Percentiles rank a stretch among this genome's conserved stretches.
Evolutionary conservation across 2,888 invertebrate genomes (phyloP).

Genomic region (Eristalis tenax): DNA sequence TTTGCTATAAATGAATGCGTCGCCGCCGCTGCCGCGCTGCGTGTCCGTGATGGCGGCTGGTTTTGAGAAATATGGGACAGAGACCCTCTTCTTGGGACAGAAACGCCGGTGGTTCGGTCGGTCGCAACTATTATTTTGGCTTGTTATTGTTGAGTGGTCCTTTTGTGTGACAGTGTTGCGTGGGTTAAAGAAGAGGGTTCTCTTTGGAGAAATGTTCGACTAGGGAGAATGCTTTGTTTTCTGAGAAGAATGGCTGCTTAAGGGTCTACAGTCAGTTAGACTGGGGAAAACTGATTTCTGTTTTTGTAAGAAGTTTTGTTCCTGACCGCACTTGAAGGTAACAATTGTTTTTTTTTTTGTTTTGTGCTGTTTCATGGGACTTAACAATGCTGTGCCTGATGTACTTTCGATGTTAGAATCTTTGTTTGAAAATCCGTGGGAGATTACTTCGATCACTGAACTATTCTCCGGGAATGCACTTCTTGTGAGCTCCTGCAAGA

Average conservation of each 20-base stretch:
- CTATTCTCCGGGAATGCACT: no score
- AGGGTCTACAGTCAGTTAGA: background rate
- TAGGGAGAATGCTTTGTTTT: background rate
- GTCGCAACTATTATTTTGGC: background rate
- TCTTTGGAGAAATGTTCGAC: background rate
- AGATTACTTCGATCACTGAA: background rate
- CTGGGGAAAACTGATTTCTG: background rate
- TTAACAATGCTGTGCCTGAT: background rate
- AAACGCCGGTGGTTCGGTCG: background rate
- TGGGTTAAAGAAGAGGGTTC: background rate
- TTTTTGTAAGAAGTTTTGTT: background rate
- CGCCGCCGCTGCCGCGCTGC: background rate
- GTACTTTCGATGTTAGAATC: background rate
- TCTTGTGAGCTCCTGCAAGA: no score
- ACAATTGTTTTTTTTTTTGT: background rate
- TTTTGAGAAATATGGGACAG: conserved; percentile 34
- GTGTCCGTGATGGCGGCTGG: conserved; percentile 9
- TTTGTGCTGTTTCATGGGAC: background rate
- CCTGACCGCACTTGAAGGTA: background rate
- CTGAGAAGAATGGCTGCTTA: background rate
- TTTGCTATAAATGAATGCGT: conserved; percentile 35
- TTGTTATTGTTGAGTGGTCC: background rate
- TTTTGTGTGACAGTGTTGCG: background rate
- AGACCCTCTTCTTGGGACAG: background rate
- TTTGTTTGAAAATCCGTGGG: background rate